Evolutionary conservation across 2,888 invertebrate genomes (phyloP).

Genomic region (Idaea biselata): DNA sequence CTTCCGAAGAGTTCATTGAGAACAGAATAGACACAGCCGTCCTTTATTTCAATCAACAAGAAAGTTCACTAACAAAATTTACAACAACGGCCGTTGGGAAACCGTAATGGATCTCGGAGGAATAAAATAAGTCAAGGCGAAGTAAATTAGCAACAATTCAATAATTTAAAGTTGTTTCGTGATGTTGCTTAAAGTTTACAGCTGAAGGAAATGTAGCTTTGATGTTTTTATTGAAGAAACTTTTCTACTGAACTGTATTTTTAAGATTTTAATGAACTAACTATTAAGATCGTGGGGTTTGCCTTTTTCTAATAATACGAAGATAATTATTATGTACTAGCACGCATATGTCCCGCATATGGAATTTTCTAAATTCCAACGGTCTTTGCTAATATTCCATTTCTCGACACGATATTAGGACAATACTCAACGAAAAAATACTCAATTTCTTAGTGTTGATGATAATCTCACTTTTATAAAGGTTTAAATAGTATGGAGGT

Average conservation of each 20-base stretch:
- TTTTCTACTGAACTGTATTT: background rate
- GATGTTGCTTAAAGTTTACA: background rate
- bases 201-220: background rate
- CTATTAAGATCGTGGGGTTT: background rate
- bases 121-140: background rate
- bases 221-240: background rate
- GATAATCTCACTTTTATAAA: no score
- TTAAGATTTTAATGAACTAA: background rate
- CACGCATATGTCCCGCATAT: no score
- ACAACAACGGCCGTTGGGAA: background rate
- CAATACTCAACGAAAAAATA: no score
- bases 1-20: background rate
- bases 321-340: no score
- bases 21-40: background rate
- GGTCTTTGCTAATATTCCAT: no score
- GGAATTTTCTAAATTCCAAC: no score
- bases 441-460: no score
- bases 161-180: background rate
- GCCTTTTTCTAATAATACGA: no score
- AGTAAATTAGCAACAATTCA: conserved; percentile 1
- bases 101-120: background rate
- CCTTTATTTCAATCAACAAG: background rate
- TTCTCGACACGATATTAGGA: no score
- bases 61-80: background rate
- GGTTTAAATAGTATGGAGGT: no score